Conservation (phyloP, 2,113 vertebrate species). For the Syngnathus floridae region DNA sequence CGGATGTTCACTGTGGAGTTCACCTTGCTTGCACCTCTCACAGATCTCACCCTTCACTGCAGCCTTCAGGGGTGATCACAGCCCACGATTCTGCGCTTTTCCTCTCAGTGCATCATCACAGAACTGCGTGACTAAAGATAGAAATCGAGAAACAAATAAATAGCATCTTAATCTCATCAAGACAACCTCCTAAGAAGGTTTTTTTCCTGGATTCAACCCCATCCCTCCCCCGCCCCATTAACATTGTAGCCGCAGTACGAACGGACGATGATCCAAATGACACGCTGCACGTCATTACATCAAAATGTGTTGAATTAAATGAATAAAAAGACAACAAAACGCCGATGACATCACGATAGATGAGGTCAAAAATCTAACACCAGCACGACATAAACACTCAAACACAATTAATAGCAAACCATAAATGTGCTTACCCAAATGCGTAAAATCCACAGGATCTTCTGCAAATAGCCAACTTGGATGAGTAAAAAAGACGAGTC, state of each 20-base stretch:
- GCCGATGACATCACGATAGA: background rate
- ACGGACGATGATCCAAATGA: background rate
- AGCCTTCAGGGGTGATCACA: slow-evolving; percentile 56
- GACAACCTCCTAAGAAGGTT: background rate
- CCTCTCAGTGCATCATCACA: slow-evolving; percentile 64
- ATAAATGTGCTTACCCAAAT: background rate
- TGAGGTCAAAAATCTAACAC: background rate
- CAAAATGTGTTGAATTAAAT: background rate
- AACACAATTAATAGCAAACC: background rate
- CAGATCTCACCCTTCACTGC: slow-evolving; percentile 56
- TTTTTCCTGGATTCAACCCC: background rate
- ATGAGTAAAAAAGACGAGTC: background rate
- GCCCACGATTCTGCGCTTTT: slow-evolving; percentile 45
- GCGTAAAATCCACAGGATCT: background rate
- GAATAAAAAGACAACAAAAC: background rate
- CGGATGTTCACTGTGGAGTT: slow-evolving; percentile 18
- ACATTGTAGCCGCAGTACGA: background rate
- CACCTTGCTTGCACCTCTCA: slow-evolving; percentile 53
- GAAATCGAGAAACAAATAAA: background rate
- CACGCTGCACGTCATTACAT: background rate
- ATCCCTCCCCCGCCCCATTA: background rate
- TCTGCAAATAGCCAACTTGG: background rate
- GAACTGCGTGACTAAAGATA: slow-evolving; percentile 25
- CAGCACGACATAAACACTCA: background rate
- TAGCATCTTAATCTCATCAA: background rate